Conservation (phyloP, 2,888 invertebrate species). For the Argyra leucocephala region DNA sequence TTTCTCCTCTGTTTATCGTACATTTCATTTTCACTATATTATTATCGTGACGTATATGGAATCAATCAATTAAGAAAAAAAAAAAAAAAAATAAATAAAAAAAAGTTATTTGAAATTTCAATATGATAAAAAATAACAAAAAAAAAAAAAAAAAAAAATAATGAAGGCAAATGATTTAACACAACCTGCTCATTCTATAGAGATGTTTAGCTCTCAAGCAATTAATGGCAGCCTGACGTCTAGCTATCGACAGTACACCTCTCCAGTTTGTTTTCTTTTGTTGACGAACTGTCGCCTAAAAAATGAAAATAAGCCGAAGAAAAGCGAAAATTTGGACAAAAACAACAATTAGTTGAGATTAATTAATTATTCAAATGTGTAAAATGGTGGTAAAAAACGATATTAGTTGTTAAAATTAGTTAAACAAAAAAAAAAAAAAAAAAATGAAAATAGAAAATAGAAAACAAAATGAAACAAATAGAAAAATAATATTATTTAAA, state of each 20-base stretch:
- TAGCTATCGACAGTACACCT: conserved; percentile 70
- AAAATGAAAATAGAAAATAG: too few species aligned
- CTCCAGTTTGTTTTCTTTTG: conserved; percentile 66
- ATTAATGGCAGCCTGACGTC: conserved; percentile 90
- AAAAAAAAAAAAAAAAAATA: neutral
- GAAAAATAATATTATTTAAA: neutral
- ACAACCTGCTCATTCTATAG: conserved; percentile 82
- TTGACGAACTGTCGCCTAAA: conserved; percentile 67
- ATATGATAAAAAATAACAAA: neutral
- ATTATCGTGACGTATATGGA: too few species aligned
- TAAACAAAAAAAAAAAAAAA: neutral
- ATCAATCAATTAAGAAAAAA: too few species aligned
- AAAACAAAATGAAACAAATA: neutral
- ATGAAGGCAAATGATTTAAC: conserved; percentile 23
- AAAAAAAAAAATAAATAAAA: neutral
- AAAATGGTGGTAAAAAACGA: neutral
- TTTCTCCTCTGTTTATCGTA: neutral
- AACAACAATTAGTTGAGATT: conserved; percentile 17
- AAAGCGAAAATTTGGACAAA: conserved; percentile 27
- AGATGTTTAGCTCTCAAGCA: conserved; percentile 89
- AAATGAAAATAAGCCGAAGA: conserved; percentile 12
- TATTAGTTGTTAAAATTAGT: neutral
- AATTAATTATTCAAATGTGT: neutral
- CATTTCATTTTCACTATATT: neutral
- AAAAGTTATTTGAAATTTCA: neutral